Conservation (phyloP, 2,113 vertebrate species). For the Pandion haliaetus region DNA sequence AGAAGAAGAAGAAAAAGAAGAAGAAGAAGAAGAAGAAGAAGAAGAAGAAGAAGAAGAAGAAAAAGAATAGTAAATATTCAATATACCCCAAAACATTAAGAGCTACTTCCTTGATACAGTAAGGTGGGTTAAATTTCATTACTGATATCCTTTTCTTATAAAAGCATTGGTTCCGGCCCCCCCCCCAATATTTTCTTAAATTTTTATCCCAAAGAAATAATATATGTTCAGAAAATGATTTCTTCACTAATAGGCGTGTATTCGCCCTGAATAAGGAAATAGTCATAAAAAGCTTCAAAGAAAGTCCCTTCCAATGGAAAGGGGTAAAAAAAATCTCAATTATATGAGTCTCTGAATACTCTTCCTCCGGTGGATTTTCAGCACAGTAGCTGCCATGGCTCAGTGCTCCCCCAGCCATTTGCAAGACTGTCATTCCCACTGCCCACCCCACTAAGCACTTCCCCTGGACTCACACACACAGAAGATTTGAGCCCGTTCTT, state of each 20-base stretch:
- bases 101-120: neutral
- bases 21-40: no score
- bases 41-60: no score
- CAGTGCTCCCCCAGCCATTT: neutral
- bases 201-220: neutral
- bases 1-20: no score
- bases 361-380: neutral
- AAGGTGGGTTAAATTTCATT: neutral
- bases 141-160: neutral
- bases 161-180: rapidly evolving
- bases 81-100: neutral
- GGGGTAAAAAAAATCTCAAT: neutral
- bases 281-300: neutral
- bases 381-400: neutral
- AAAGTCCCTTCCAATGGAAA: neutral
- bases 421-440: neutral
- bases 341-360: neutral
- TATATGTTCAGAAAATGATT: neutral
- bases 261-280: neutral
- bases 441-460: neutral
- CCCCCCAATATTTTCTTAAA: neutral
- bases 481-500: neutral
- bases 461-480: neutral
- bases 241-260: neutral
- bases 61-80: neutral